Conservation (phyloP, 2,888 invertebrate genomes). For the Orthonychiurus folsomi region DNA sequence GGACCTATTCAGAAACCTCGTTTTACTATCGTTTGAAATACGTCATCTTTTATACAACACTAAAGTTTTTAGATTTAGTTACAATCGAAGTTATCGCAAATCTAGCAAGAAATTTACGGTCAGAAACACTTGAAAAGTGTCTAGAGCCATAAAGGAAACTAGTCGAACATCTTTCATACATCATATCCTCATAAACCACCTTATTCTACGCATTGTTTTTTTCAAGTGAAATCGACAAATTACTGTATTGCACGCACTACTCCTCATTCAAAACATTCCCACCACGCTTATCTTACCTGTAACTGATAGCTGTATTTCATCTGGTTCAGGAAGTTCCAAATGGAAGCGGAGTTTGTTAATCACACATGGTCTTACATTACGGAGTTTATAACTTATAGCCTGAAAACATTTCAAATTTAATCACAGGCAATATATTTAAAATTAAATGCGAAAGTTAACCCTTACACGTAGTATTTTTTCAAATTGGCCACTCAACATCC, state of each 20-base stretch:
- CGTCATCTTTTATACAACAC: too few species aligned
- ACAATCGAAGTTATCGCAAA: too few species aligned
- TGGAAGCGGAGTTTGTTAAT: conserved; percentile 71
- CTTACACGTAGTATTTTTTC: conserved; percentile 46
- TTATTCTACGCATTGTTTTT: too few species aligned
- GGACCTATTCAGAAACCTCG: background rate
- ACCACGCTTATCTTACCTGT: conserved; percentile 50
- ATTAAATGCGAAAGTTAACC: conserved; percentile 47
- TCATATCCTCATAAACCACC: too few species aligned
- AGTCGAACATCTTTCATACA: too few species aligned
- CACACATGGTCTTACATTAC: conserved; percentile 78
- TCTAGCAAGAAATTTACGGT: too few species aligned
- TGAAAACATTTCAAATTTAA: conserved; percentile 45
- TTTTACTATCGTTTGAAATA: too few species aligned
- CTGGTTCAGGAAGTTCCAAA: conserved; percentile 77
- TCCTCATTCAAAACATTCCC: too few species aligned
- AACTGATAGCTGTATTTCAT: conserved; percentile 55
- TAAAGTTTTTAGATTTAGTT: background rate
- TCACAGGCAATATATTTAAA: background rate
- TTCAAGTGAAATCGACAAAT: too few species aligned
- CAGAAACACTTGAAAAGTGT: too few species aligned
- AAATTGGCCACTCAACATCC: conserved; percentile 45
- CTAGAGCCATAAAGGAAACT: too few species aligned
- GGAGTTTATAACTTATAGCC: conserved; percentile 78
- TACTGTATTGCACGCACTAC: too few species aligned